Evolutionary conservation across 2,797 vertebrate species (phyloP), one percentile per base, ranked within the genome.

Genomic region (Sarcophilus harrisii): DNA sequence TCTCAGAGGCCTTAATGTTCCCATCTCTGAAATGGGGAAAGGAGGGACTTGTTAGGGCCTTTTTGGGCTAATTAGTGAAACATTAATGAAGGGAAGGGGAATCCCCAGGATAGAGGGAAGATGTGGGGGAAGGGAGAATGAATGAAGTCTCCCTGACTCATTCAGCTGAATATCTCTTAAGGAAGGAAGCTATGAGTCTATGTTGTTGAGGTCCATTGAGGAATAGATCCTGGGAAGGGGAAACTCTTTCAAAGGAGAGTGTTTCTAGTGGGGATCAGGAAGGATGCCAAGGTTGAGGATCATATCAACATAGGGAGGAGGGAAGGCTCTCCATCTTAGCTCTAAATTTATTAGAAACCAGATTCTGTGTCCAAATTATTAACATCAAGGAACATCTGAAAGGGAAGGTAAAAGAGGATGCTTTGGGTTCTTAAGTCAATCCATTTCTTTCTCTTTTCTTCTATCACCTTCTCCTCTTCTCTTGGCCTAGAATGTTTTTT

Each of bases 21-120:
- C 95, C 94, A 95, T 93, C 97, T 97, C 97, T 96, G 94, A 97
- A 98, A 97, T 97, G 96, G 97, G 96, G 92, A 97, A 94, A 97
- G 94, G 96, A 97, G 96, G 97, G 96, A 97, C 95, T 94, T 97
- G 97, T 96, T 0, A 1, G 54, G 96, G 62, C 96, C 90, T 97
- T 96, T 96, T 90, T 5, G 45, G 60, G 96, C 94, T 97, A 98
- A 98, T 97, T 98, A 96, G 96, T 87, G 94, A 96, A 98, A 98
- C 96, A 93, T 96, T 98, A 97, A 98, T 97, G 97, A 97, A 94
- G 94, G 93, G 73, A 96, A 96, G 81, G 97, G 98, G 98, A 98
- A 98, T 98, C 97, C 97, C 97, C 97, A 59, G 92, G 90, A 73
- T 91, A 58, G 81, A 94, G 95, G 59, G 92, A 95, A 38, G 12